These are phyloP conservation scores for Augiades crinisus DNA, from an alignment of 2,888 invertebrate genomes.

Conservation along the genomic window DNA sequence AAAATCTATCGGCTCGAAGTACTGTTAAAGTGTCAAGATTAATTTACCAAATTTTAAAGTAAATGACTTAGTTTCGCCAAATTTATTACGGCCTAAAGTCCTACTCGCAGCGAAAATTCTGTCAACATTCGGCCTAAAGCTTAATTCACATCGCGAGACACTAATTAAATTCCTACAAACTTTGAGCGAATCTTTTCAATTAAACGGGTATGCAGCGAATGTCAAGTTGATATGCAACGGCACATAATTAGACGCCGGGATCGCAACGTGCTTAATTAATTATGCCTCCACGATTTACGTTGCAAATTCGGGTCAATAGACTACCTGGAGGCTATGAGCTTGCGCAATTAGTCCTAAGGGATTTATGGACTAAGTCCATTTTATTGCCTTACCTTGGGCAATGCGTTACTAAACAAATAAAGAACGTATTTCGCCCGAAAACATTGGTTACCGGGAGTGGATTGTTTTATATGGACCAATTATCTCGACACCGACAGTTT, in stretches of 20 bases:
- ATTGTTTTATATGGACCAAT: slow-evolving; percentile 7
- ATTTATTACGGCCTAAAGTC: slow-evolving; percentile 10
- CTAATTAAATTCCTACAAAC: slow-evolving; percentile 67
- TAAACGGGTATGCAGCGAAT: slow-evolving; percentile 15
- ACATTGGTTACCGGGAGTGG: not conserved
- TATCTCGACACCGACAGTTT: slow-evolving; percentile 9
- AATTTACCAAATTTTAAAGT: slow-evolving; percentile 11
- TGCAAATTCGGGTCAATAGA: slow-evolving; percentile 4
- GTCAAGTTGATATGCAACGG: slow-evolving; percentile 20
- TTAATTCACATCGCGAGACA: slow-evolving; percentile 59
- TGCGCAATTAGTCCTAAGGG: slow-evolving; percentile 17
- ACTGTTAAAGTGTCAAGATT: slow-evolving; percentile 5
- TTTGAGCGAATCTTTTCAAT: slow-evolving; percentile 31
- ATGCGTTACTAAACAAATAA: slow-evolving; percentile 1
- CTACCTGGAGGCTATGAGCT: slow-evolving; percentile 6
- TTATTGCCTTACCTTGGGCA: slow-evolving; percentile 5
- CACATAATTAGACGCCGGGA: slow-evolving; percentile 12
- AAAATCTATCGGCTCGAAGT: too few species aligned
- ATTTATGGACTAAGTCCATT: slow-evolving; percentile 7
- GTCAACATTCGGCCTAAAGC: slow-evolving; percentile 37
- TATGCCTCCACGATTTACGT: slow-evolving; percentile 2
- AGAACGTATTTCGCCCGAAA: slow-evolving; percentile 7
- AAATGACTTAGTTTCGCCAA: not conserved
- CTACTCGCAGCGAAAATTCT: slow-evolving; percentile 18
- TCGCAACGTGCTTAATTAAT: slow-evolving; percentile 19